Evolutionary conservation across 2,888 invertebrate genomes (phyloP).

Genomic region (Parnassius smintheus): DNA sequence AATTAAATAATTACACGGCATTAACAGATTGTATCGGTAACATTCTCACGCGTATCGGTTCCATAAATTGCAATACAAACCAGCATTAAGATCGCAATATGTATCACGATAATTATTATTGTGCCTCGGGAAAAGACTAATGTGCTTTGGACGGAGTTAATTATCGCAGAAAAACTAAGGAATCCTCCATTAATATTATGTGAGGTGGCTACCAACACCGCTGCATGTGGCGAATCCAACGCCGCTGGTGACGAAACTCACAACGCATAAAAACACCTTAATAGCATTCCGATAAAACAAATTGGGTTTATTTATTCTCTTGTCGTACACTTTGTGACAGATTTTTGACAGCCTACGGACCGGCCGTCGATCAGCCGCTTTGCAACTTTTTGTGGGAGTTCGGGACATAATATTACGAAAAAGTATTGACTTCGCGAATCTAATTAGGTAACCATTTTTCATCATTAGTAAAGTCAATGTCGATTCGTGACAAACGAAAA

Average conservation of each 20-base stretch:
- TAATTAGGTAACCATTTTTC: conserved; percentile 30
- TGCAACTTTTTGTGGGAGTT: conserved; percentile 31
- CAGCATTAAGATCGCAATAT: conserved; percentile 18
- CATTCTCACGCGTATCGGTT: conserved; percentile 26
- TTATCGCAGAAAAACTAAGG: conserved; percentile 37
- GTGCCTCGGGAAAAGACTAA: conserved; percentile 30
- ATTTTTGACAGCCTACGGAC: conserved; percentile 35
- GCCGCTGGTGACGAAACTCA: conserved; percentile 52
- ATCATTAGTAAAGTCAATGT: conserved; percentile 23
- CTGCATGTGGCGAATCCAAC: conserved; percentile 50
- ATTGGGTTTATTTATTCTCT: conserved; percentile 45
- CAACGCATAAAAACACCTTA: conserved; percentile 43
- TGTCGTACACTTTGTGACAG: conserved; percentile 36
- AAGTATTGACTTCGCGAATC: conserved; percentile 31
- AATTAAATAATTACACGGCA: conserved; percentile 22
- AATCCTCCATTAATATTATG: conserved; percentile 33
- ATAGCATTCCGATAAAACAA: conserved; percentile 54
- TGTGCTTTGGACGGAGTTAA: conserved; percentile 30
- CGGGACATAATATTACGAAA: conserved; percentile 20
- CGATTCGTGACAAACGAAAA: conserved; percentile 18
- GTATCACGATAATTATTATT: conserved; percentile 28
- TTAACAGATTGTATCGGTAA: conserved; percentile 23
- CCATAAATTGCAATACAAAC: conserved; percentile 20
- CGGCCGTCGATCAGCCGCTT: conserved; percentile 29
- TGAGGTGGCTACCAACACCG: conserved; percentile 38